Percentiles rank a stretch among this genome's conserved stretches.
Conservation (phyloP, 2,113 vertebrate genomes). For the Rhombomys opimus region DNA sequence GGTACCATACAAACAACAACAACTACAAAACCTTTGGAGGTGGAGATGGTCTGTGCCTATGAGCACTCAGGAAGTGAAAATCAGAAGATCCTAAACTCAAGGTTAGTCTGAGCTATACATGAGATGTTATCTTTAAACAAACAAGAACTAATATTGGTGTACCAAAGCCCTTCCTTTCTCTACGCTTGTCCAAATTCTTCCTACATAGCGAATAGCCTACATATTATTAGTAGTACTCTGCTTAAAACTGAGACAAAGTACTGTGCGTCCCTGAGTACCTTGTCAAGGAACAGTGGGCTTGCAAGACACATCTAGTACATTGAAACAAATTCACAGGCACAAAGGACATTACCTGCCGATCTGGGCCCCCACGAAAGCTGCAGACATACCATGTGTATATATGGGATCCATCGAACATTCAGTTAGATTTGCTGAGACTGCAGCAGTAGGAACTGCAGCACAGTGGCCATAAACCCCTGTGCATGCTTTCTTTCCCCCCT, state of each 20-base stretch:
- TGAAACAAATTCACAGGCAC: neutral
- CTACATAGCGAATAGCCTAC: neutral
- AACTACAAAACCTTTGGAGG: neutral
- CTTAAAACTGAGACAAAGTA: neutral
- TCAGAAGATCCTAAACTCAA: neutral
- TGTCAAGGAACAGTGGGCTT: neutral
- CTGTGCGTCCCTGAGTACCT: neutral
- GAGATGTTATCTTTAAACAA: neutral
- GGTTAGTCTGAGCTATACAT: no score
- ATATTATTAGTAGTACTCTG: neutral
- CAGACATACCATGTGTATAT: neutral
- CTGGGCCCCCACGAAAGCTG: neutral
- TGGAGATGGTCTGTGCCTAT: neutral
- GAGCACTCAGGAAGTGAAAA: neutral
- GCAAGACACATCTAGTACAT: neutral
- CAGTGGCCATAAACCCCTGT: neutral
- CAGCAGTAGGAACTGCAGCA: neutral
- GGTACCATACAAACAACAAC: neutral
- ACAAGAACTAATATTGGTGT: neutral
- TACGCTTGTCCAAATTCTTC: neutral
- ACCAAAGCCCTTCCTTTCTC: neutral
- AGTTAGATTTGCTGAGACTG: neutral
- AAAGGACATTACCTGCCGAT: neutral
- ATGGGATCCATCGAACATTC: neutral
- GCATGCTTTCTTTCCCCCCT: neutral